These are phyloP conservation scores for Podarcis lilfordi DNA, from an alignment of 2,797 vertebrate genomes.

Conservation along the genomic window DNA sequence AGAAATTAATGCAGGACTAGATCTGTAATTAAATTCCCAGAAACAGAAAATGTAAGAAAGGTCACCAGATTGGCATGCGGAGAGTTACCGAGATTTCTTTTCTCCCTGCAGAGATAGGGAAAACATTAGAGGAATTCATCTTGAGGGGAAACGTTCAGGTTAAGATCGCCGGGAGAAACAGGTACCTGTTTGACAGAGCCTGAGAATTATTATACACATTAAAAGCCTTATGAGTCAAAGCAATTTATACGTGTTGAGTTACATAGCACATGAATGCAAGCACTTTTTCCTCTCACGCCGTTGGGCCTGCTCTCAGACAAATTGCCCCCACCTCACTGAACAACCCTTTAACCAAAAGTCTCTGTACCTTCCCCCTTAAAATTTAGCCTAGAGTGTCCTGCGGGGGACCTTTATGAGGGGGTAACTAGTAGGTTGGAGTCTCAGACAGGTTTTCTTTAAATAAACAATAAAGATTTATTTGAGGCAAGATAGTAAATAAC, in stretches of 20 bases:
- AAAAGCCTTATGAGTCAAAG: not conserved
- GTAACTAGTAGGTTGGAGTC: too few species aligned
- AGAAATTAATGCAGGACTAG: constrained; percentile 52
- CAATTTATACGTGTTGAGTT: not conserved
- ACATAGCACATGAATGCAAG: not conserved
- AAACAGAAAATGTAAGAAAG: constrained; percentile 3
- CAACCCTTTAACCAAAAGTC: too few species aligned
- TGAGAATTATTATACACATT: not conserved
- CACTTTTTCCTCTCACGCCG: not conserved
- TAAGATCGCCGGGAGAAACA: not conserved
- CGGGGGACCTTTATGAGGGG: too few species aligned
- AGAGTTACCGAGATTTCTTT: constrained; percentile 22
- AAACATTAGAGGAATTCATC: constrained; percentile 1
- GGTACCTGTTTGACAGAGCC: not conserved
- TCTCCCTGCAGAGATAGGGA: constrained; percentile 1
- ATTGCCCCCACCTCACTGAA: too few species aligned
- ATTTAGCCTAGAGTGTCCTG: too few species aligned
- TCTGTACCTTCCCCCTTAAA: too few species aligned
- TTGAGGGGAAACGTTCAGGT: not conserved
- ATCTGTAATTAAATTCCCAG: constrained; percentile 54
- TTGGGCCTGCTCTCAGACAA: too few species aligned
- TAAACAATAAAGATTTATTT: too few species aligned
- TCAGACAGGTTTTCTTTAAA: too few species aligned
- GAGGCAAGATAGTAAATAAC: too few species aligned
- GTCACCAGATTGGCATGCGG: constrained; percentile 34